phyloP scores from a whole-genome alignment of 2,113 vertebrate genomes.

The Garra rufa region DNA sequence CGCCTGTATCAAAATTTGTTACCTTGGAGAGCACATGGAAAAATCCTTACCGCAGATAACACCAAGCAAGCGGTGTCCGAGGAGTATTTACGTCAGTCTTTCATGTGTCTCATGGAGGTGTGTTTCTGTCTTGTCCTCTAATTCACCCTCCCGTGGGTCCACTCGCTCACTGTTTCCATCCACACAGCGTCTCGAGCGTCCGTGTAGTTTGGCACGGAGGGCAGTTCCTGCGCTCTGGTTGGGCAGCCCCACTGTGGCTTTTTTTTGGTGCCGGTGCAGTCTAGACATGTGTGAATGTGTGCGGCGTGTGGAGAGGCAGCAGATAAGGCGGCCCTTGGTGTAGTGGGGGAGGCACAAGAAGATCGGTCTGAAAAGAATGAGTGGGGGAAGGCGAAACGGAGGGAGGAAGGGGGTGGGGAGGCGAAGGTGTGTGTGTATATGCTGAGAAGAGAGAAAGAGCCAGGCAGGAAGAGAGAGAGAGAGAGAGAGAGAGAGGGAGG shows the following conservation, averaged over 20 bases:
- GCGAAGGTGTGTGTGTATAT: conserved; percentile 50
- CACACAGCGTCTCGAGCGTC: neutral
- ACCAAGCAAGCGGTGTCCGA: neutral
- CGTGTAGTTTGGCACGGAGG: neutral
- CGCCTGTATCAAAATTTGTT: neutral
- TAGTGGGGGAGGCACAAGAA: conserved; percentile 61
- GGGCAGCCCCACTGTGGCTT: neutral
- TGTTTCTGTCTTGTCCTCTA: conserved; percentile 28
- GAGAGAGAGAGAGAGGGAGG: conserved; percentile 22
- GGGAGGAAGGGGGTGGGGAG: conserved; percentile 56
- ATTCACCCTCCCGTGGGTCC: conserved; percentile 22
- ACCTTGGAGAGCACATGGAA: neutral
- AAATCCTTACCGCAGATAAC: neutral
- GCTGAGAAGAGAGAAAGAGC: neutral
- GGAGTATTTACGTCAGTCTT: neutral
- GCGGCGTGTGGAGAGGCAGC: conserved; percentile 35
- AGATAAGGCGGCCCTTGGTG: conserved; percentile 62
- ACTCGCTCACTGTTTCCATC: conserved; percentile 24
- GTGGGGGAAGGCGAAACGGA: conserved; percentile 71
- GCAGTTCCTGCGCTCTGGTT: neutral
- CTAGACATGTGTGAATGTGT: conserved; percentile 53
- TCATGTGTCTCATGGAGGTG: conserved; percentile 21
- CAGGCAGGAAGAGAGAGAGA: conserved; percentile 3
- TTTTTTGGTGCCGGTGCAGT: conserved; percentile 40
- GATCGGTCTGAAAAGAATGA: conserved; percentile 65